Conservation (phyloP, 2,797 vertebrate species). For the Cyclura pinguis region DNA sequence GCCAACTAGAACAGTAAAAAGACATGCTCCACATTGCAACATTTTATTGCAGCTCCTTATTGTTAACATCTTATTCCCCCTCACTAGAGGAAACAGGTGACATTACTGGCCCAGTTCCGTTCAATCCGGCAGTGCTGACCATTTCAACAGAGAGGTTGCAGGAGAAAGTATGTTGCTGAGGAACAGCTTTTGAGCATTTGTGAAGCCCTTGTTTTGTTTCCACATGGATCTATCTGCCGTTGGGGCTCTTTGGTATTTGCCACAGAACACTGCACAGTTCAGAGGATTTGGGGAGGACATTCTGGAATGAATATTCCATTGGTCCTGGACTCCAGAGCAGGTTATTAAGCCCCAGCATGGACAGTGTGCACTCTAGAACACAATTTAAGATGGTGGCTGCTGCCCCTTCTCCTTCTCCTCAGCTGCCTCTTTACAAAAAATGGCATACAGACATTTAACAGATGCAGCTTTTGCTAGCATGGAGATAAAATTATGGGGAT, state of each 20-base stretch:
- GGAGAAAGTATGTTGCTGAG: background rate
- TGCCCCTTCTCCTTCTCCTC: background rate
- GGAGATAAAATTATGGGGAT: background rate
- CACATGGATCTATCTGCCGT: background rate
- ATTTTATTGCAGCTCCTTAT: background rate
- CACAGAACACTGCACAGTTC: background rate
- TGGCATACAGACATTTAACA: background rate
- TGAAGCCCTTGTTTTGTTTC: too few relatives aligned
- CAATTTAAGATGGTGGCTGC: background rate
- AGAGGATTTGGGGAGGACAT: background rate
- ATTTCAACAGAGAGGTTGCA: background rate
- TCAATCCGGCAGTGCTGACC: background rate
- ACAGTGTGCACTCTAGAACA: background rate
- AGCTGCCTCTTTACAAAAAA: background rate
- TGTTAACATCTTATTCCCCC: background rate
- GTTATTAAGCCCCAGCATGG: background rate
- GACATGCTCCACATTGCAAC: background rate
- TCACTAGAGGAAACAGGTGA: background rate
- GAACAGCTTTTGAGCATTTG: background rate
- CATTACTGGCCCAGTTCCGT: background rate
- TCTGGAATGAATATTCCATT: background rate
- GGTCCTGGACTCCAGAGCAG: background rate
- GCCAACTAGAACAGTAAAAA: background rate
- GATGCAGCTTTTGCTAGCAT: background rate
- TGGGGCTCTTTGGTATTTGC: background rate